Evolutionary conservation across 2,113 vertebrate species (phyloP), one percentile per base, ranked within the genome.

Genomic region (Casuarius casuarius): DNA sequence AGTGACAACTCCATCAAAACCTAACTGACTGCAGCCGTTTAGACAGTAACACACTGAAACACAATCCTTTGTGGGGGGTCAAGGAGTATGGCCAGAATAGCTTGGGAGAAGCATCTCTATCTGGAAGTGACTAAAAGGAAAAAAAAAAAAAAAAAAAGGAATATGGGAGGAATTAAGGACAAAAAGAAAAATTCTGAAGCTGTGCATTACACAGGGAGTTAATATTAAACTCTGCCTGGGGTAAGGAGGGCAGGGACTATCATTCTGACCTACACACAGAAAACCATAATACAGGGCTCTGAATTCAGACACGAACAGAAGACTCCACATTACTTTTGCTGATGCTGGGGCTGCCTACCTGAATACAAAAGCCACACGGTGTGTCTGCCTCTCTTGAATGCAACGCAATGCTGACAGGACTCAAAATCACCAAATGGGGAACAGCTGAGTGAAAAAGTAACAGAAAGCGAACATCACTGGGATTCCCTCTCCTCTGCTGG

Each of bases 351-450:
- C 38, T 28, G 29, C 38, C 54, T 54, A 52, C 48, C 42, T 76
- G 86, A 92, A 80, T 80, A 56, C 44, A 51, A 62, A 79, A 90
- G 67, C 31, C 38, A 16, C 56, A 35, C 8, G 44, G 61, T 25
- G 22, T 10, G 20, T 48, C 59, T 71, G 46, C 44, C 51, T 63
- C 29, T 65, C 61, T 49, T 49, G 40, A 94, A 91, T 59, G 26
- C 66, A 80, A 84, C 51, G 33, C 73, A 81, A 15, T 15, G 29
- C 38, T 87, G 73, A 86, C 33, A 44, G 10, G 35, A 81, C 7
- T 83, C 31, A 91, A 92, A 91, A 91, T 67, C 58, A 87, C 48
- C 66, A 63, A 89, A 65, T 35, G 81, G 73, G 40, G 25, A 89
- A 80, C 3, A 73, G 73, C 49, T 74, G 20, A 81, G 35, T 58